These are phyloP conservation scores for Cyrtonyx montezumae DNA, from an alignment of 2,113 vertebrate genomes.

Conservation along the genomic window DNA sequence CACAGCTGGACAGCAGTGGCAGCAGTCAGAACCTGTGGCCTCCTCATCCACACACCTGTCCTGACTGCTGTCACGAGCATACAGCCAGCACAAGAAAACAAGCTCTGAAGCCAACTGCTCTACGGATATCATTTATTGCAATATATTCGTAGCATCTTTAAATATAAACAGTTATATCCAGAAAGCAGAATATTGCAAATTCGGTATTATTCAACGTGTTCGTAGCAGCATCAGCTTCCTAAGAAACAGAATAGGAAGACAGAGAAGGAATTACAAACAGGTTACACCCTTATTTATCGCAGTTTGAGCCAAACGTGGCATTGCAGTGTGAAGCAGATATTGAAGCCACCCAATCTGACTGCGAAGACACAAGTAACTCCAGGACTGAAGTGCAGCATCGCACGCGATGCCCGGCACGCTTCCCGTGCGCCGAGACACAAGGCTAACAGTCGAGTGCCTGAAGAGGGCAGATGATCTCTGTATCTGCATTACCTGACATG, in stretches of 20 bases:
- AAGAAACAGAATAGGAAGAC: slow-evolving; percentile 68
- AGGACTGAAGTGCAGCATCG: slow-evolving; percentile 18
- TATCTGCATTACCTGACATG: slow-evolving; percentile 30
- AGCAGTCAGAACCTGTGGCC: background rate
- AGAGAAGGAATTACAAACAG: slow-evolving; percentile 52
- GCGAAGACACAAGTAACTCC: slow-evolving; percentile 8
- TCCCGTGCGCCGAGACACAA: background rate
- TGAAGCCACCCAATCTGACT: slow-evolving; percentile 49
- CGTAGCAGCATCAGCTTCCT: slow-evolving; percentile 74
- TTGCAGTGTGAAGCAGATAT: slow-evolving; percentile 52
- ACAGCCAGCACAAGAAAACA: background rate
- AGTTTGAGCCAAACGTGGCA: slow-evolving; percentile 36
- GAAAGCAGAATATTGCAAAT: slow-evolving; percentile 70
- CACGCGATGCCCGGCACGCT: background rate
- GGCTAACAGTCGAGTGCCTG: slow-evolving; percentile 60
- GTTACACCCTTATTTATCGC: slow-evolving; percentile 59
- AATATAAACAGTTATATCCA: slow-evolving; percentile 60
- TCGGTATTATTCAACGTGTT: slow-evolving; percentile 17
- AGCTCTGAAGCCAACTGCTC: slow-evolving; percentile 24
- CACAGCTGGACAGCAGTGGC: accelerated
- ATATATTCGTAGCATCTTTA: slow-evolving; percentile 60
- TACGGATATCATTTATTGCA: slow-evolving; percentile 76
- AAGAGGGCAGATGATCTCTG: slow-evolving; percentile 28
- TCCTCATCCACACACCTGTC: background rate
- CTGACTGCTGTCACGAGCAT: background rate